Evolutionary conservation across 2,113 vertebrate species (phyloP), one percentile per base, ranked within the genome.

Genomic region (Laterallus jamaicensis): DNA sequence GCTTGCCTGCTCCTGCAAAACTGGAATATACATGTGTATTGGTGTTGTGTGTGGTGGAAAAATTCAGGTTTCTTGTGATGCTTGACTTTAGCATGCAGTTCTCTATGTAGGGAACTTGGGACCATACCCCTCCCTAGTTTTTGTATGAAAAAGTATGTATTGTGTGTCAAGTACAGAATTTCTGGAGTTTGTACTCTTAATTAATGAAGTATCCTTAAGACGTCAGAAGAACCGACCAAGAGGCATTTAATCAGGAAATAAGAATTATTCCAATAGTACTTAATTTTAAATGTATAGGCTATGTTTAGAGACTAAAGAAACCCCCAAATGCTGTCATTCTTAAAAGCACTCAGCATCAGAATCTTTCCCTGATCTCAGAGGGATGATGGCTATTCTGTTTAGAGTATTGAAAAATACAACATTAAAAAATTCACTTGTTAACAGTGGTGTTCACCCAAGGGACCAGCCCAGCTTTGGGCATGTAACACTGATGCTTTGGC

Each of bases 11-110:
- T 63, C 12, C 73, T 89, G 52, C 39, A 50, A 9, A 82, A 29
- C 10, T 12, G 26, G 29, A 71, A 13, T 44, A 16, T 26, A 2
- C 0, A 0, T 4, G 7, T 78, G 42, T 22, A 17, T 56, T 17
- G 29, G 31, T 26, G 39, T 54, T 85, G 42, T 40, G 47, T 21
- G 40, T 17, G 35, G 5, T 79, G 9, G 31, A n/a, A 62, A 31
- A 39, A 66, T 11, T 40, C 20, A 32, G 20, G 8, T 24, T 4
- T 73, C 74, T 66, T 75, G n/a, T 44, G 10, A 16, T 86, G 4
- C 7, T 64, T 59, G 63, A 37, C 44, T 79, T 82, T 7, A n/a
- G 40, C 25, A 8, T 84, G 21, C 12, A 3, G 35, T 59, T 82
- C 49, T 69, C 0, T 29, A 8, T 25, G 7, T 56, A 8, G 2